A percentile compares a stretch with the other conserved stretches of the same genome.
Conservation (phyloP, 2,888 invertebrate species). For the Melanchra persicariae region DNA sequence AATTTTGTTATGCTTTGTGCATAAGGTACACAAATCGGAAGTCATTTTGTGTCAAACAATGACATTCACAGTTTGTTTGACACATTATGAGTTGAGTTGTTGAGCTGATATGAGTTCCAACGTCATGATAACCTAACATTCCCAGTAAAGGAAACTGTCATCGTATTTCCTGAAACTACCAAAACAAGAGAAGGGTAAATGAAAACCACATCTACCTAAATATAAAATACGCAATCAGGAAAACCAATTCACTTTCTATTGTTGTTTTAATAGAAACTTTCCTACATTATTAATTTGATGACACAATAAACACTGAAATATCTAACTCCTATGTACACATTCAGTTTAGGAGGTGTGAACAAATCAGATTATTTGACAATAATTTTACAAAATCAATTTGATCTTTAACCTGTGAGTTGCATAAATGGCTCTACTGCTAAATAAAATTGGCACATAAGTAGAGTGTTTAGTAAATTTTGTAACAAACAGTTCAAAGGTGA, state of each 20-base stretch:
- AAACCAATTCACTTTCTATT: background rate
- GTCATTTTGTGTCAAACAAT: too few relatives aligned
- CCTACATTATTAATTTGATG: conserved; percentile 3
- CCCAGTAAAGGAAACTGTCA: background rate
- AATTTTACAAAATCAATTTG: conserved; percentile 10
- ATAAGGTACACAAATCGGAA: too few relatives aligned
- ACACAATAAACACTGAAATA: conserved; percentile 15
- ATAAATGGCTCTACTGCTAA: background rate
- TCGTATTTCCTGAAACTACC: background rate
- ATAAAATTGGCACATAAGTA: background rate
- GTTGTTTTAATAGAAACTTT: background rate
- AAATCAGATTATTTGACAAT: background rate
- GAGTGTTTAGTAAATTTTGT: background rate
- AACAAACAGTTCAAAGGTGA: background rate
- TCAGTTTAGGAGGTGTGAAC: too few relatives aligned
- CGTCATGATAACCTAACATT: background rate
- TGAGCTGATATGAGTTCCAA: too few relatives aligned
- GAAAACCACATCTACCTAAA: background rate
- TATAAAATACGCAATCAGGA: background rate
- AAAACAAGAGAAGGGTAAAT: background rate
- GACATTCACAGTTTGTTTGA: too few relatives aligned
- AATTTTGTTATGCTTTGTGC: too few relatives aligned
- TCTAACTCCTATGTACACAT: too few relatives aligned
- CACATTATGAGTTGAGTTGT: too few relatives aligned
- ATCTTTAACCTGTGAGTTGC: background rate